Conservation (phyloP, 2,888 invertebrate genomes). For the Eucriotettix oculatus region DNA sequence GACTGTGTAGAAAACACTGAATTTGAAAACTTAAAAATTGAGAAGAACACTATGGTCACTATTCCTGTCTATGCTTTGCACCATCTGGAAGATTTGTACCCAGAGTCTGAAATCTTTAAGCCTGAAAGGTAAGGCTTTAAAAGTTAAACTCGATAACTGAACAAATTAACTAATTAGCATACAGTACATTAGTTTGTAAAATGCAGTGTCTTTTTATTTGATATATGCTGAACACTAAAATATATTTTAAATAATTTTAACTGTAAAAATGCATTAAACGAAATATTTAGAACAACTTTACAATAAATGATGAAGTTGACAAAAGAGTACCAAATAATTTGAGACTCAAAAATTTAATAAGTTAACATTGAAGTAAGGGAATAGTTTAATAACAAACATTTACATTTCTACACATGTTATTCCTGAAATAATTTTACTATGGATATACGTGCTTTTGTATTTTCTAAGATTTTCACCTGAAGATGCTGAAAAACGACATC, state of each 20-base stretch:
- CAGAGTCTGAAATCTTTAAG: constrained; percentile 13
- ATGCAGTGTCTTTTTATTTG: no score
- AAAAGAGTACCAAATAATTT: no score
- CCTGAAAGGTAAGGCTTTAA: constrained; percentile 10
- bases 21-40: constrained; percentile 9
- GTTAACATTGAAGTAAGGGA: no score
- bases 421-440: no score
- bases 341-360: no score
- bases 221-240: no score
- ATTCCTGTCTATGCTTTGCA: constrained; percentile 14
- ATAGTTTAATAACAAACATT: no score
- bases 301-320: not conserved
- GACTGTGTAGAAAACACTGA: constrained; percentile 7
- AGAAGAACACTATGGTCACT: constrained; percentile 10
- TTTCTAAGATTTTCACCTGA: constrained; percentile 10
- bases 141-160: not conserved
- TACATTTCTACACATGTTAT: no score
- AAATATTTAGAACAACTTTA: not conserved
- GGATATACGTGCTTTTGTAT: no score
- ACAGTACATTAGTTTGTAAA: no score
- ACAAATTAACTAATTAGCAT: not conserved
- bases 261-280: not conserved
- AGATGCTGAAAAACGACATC: constrained; percentile 8
- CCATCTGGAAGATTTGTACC: constrained; percentile 10
- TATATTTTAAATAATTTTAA: no score